phyloP scores from a whole-genome alignment of 2,888 invertebrate species.

The Odontocolon sp. region DNA sequence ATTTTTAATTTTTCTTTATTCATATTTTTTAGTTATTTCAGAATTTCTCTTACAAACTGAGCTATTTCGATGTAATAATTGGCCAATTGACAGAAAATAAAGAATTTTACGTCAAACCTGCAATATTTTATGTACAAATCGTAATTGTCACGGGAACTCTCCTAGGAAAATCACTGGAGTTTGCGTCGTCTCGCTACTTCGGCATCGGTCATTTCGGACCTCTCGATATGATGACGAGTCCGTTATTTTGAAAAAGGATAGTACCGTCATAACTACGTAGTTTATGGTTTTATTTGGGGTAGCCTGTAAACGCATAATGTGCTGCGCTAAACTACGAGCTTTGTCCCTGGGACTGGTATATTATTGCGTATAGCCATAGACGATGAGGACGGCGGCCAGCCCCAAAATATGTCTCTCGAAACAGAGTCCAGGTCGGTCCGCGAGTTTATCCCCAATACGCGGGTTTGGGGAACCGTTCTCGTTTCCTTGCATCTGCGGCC shows the following conservation, averaged over 20 bases:
- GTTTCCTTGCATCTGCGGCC: constrained; percentile 66
- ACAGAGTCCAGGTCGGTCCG: constrained; percentile 23
- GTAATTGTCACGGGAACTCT: neutral
- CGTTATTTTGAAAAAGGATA: constrained; percentile 67
- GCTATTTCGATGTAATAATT: neutral
- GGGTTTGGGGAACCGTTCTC: constrained; percentile 37
- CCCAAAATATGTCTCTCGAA: constrained; percentile 41
- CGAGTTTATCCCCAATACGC: constrained; percentile 10
- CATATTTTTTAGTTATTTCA: no score
- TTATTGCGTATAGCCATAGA: constrained; percentile 65
- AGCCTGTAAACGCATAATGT: constrained; percentile 71
- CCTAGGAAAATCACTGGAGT: neutral
- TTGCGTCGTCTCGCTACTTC: neutral
- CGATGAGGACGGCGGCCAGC: constrained; percentile 33
- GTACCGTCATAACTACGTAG: constrained; percentile 63
- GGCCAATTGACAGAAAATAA: neutral
- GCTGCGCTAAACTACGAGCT: constrained; percentile 72
- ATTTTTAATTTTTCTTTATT: no score
- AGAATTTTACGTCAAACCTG: neutral
- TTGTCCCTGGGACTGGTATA: constrained; percentile 77
- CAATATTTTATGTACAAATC: constrained; percentile 11
- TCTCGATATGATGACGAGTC: constrained; percentile 58
- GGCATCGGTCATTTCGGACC: constrained; percentile 36
- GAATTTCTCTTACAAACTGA: no score
- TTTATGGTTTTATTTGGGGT: constrained; percentile 78